Conservation (phyloP, 2,113 vertebrate genomes). For the Donacobius atricapilla region DNA sequence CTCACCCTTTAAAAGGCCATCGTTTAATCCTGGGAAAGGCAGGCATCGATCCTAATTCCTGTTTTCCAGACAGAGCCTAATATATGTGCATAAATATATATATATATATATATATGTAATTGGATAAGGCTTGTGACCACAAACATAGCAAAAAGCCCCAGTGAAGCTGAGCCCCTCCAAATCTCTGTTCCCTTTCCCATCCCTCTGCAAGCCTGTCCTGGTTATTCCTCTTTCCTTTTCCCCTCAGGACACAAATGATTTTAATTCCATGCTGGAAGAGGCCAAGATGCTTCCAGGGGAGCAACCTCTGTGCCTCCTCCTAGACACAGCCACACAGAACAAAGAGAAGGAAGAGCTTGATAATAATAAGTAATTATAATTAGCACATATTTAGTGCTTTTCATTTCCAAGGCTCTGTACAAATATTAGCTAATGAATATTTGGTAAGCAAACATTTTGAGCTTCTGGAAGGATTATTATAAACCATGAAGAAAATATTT, state of each 20-base stretch:
- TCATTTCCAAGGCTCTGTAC: slow-evolving; percentile 8
- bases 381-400: slow-evolving; percentile 43
- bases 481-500: slow-evolving; percentile 11
- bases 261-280: background rate
- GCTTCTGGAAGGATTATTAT: slow-evolving; percentile 33
- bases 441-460: slow-evolving; percentile 51
- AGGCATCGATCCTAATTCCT: background rate
- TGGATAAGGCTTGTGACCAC: background rate
- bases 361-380: slow-evolving; percentile 52
- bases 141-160: background rate
- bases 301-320: background rate
- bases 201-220: background rate
- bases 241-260: background rate
- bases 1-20: background rate
- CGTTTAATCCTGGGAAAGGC: background rate
- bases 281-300: background rate
- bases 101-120: background rate
- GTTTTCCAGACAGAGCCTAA: background rate
- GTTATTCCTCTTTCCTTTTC: background rate
- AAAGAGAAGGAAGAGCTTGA: background rate
- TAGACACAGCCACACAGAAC: background rate
- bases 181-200: background rate
- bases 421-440: slow-evolving; percentile 54
- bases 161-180: background rate
- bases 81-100: rapidly evolving